These are phyloP conservation scores for Acarapis woodi DNA, from an alignment of 1,140 invertebrate genomes.

Conservation along the genomic window DNA sequence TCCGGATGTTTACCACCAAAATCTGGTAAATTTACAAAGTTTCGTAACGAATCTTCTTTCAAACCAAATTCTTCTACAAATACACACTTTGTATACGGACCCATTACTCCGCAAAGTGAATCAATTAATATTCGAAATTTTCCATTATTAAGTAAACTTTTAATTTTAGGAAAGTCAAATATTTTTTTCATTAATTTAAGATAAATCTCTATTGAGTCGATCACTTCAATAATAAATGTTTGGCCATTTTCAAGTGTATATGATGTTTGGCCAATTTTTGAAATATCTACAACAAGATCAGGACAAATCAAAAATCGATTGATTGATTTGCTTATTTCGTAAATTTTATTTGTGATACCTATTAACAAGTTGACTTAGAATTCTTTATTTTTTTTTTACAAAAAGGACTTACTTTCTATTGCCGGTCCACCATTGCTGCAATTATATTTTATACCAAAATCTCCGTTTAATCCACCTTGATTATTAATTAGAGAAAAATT, in stretches of 20 bases:
- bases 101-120: constrained; percentile 87
- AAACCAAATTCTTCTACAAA: constrained; percentile 60
- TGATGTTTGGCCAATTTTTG: constrained; percentile 28
- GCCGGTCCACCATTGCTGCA: constrained; percentile 55
- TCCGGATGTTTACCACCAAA: constrained; percentile 89
- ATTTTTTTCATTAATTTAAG: constrained; percentile 76
- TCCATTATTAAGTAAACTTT: constrained; percentile 30
- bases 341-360: constrained; percentile 58
- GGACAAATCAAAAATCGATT: constrained; percentile 41
- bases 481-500: too few species aligned
- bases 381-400: too few species aligned
- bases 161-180: constrained; percentile 71
- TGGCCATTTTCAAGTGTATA: constrained; percentile 34
- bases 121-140: constrained; percentile 58
- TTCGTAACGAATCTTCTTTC: constrained; percentile 28
- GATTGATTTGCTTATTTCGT: constrained; percentile 43
- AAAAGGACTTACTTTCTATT: constrained; percentile 6
- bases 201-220: constrained; percentile 76
- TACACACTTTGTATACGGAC: constrained; percentile 70
- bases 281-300: constrained; percentile 40
- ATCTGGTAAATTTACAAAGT: constrained; percentile 51
- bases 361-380: constrained; percentile 6
- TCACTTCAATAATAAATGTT: constrained; percentile 54
- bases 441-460: constrained; percentile 99
- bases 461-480: constrained; percentile 81